A percentile compares a stretch with the other conserved stretches of the same genome.
Conservation (phyloP, 2,888 invertebrate genomes). For the Unio delphinus region DNA sequence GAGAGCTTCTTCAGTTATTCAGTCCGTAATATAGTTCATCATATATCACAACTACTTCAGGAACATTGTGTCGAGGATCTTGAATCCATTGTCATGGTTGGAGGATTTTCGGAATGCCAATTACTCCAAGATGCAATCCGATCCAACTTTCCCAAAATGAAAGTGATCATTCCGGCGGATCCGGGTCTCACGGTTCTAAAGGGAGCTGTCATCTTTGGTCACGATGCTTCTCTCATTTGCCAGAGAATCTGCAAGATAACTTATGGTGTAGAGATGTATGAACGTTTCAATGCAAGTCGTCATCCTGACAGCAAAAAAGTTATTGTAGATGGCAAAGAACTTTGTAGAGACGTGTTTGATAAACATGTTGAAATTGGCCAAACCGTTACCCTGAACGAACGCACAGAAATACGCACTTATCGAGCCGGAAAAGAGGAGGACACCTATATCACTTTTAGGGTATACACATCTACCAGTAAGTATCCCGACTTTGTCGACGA, state of each 20-base stretch:
- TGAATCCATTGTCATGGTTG: constrained; percentile 35
- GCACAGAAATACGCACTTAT: constrained; percentile 19
- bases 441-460: constrained; percentile 12
- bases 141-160: constrained; percentile 18
- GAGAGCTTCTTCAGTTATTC: constrained; percentile 22
- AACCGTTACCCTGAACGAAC: constrained; percentile 20
- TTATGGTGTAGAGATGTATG: constrained; percentile 24
- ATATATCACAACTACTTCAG: constrained; percentile 19
- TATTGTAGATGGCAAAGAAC: constrained; percentile 9
- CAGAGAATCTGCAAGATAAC: constrained; percentile 27
- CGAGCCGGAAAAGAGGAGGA: constrained; percentile 12
- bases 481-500: constrained; percentile 26
- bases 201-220: constrained; percentile 40
- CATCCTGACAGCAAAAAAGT: constrained; percentile 26
- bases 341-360: constrained; percentile 27
- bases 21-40: constrained; percentile 23
- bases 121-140: constrained; percentile 28
- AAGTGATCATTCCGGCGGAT: constrained; percentile 35
- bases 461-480: constrained; percentile 24
- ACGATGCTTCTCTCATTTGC: constrained; percentile 26
- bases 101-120: constrained; percentile 39
- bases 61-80: constrained; percentile 21
- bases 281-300: constrained; percentile 15
- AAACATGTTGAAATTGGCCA: constrained; percentile 32
- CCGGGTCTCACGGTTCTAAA: constrained; percentile 34